Evolutionary conservation across 2,113 vertebrate genomes (phyloP), one percentile per base, ranked within the genome.

Genomic region (Mustela nigripes): DNA sequence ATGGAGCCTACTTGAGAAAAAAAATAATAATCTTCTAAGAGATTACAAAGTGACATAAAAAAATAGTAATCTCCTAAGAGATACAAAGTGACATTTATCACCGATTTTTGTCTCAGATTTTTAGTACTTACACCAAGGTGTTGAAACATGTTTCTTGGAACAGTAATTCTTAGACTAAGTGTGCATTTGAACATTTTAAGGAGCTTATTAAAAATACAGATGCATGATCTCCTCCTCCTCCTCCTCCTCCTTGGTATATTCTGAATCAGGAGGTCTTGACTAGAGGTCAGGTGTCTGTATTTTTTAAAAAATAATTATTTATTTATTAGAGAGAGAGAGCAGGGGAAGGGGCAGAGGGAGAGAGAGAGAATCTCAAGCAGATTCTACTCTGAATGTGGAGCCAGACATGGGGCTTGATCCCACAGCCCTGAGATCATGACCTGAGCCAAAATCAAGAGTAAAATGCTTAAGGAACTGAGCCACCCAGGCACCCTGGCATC

Each of bases 121-220:
- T 96, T 91, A 83, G 31, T 86, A 24, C 53, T 69, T 56, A 45
- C 12, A 89, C 11, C 73, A 89, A 67, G 15, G 69, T 92, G 58
- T 53, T 69, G 79, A 93, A 69, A 65, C 67, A 18, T 12, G 1
- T 81, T 92, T 79, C 67, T 95, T 96, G 65, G 73, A 89, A 91
- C 16, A 60, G 63, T 76, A 39, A 14, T 67, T 92, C 73, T 92
- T 86, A 73, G 33, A 65, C 48, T 36, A 36, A 12, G 6, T 48
- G 4, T 95, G 10, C 31, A 14, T 79, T 82, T 28, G 39, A 89
- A 58, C 84, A 89, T 42, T 73, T 7, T 74, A 58, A 22, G 42
- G 42, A 94, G 16, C 56, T 76, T 88, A 33, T 87, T 96, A 83
- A 94, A 91, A 92, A 65, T 81, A 63, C 8, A 84, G 62, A 50